Percentiles rank a stretch among this genome's conserved stretches.
Evolutionary conservation across 2,888 invertebrate genomes (phyloP).

Genomic region (Ametastegia equiseti): DNA sequence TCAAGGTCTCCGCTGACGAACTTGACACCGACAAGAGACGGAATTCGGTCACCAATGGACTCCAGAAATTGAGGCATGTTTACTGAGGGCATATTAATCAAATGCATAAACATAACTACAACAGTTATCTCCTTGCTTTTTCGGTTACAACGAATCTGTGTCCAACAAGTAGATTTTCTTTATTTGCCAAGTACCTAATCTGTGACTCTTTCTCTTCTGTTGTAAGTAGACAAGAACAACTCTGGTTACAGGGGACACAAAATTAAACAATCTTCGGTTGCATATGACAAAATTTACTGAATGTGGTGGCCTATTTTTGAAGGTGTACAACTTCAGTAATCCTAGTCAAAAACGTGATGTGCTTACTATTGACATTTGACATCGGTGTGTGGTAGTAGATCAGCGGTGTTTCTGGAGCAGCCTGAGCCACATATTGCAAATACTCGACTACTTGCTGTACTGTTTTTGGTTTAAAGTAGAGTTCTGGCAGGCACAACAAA

Average conservation of each 20-base stretch:
- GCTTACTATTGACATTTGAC: conserved; percentile 85
- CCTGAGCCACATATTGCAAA: conserved; percentile 81
- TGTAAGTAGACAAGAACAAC: background rate
- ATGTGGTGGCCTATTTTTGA: conserved; percentile 79
- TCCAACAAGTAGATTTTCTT: background rate
- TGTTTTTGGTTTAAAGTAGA: conserved; percentile 85
- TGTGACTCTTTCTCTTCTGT: background rate
- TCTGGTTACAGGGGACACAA: background rate
- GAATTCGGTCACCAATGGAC: conserved; percentile 81
- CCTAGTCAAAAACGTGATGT: background rate
- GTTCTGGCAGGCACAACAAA: conserved; percentile 85
- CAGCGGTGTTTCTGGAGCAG: conserved; percentile 87
- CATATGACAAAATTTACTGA: background rate
- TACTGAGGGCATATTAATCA: conserved; percentile 77
- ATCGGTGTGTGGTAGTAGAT: conserved; percentile 91
- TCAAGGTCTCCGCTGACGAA: conserved; percentile 86
- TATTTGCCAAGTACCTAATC: background rate
- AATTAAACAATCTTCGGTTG: background rate
- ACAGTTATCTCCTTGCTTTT: background rate
- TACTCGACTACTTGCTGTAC: conserved; percentile 82
- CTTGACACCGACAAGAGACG: conserved; percentile 89
- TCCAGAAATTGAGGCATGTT: conserved; percentile 85
- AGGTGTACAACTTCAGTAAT: conserved; percentile 57
- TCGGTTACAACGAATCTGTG: background rate
- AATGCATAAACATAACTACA: background rate